Conservation (phyloP, 2,888 invertebrate species). For the Morpho deidamia region DNA sequence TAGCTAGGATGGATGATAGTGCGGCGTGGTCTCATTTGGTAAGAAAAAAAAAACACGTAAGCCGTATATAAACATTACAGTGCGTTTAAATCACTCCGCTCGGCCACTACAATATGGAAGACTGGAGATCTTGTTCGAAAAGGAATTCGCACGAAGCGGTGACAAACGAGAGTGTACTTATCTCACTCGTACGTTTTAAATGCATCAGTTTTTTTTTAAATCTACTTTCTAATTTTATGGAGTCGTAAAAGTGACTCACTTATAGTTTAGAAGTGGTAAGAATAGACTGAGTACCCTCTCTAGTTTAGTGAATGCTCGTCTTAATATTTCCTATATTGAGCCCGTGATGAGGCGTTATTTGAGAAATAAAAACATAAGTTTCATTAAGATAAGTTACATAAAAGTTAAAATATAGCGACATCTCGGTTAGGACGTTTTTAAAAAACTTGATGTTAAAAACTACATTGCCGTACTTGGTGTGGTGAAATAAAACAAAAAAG, state of each 20-base stretch:
- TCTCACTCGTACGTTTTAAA: conserved; percentile 34
- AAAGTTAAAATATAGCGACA: background rate
- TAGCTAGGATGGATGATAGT: background rate
- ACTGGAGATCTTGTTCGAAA: conserved; percentile 56
- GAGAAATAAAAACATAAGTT: too few relatives aligned
- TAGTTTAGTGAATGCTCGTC: too few relatives aligned
- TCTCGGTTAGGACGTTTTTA: background rate
- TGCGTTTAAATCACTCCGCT: background rate
- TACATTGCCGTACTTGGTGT: conserved; percentile 3
- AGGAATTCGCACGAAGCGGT: conserved; percentile 71
- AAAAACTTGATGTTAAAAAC: conserved; percentile 6
- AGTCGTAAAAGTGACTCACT: too few relatives aligned
- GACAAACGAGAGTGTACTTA: conserved; percentile 72
- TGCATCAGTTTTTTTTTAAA: background rate
- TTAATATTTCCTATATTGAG: too few relatives aligned
- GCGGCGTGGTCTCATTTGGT: background rate
- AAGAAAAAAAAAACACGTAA: background rate
- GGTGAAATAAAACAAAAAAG: conserved; percentile 12
- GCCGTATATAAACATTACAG: background rate
- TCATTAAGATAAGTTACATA: too few relatives aligned
- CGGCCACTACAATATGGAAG: conserved; percentile 41
- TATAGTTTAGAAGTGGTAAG: too few relatives aligned
- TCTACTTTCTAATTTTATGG: background rate
- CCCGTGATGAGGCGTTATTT: too few relatives aligned
- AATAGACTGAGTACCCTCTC: too few relatives aligned